Conservation (phyloP, 2,797 vertebrate species). For the Manis crassicaudata region DNA sequence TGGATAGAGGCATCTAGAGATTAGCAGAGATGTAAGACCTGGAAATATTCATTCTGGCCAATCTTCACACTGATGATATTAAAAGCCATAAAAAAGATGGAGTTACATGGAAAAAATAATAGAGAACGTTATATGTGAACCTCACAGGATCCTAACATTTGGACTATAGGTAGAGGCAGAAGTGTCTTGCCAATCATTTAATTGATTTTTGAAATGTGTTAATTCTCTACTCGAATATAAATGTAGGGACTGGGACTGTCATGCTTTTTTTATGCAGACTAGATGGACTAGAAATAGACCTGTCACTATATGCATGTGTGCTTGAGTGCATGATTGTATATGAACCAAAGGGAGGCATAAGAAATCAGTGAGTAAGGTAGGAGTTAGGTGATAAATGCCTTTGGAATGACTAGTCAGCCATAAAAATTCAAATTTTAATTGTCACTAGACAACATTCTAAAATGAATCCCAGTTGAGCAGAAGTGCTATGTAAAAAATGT, state of each 20-base stretch:
- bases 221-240: neutral
- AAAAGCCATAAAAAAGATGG: neutral
- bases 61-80: neutral
- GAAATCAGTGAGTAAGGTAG: neutral
- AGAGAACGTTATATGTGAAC: neutral
- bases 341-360: neutral
- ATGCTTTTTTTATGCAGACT: neutral
- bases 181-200: neutral
- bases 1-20: neutral
- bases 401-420: too few species aligned
- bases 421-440: too few species aligned
- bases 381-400: neutral
- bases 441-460: too few species aligned
- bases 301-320: neutral
- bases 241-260: neutral
- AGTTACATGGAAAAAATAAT: neutral
- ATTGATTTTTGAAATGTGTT: neutral
- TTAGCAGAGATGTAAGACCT: neutral
- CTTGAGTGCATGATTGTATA: neutral
- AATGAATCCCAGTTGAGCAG: too few species aligned
- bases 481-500: too few species aligned
- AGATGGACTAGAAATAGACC: neutral
- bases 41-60: neutral
- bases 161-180: neutral
- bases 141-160: neutral